A percentile compares a stretch with the other conserved stretches of the same genome.
Conservation (phyloP, 2,888 invertebrate genomes). For the Hirudinaria manillensis region DNA sequence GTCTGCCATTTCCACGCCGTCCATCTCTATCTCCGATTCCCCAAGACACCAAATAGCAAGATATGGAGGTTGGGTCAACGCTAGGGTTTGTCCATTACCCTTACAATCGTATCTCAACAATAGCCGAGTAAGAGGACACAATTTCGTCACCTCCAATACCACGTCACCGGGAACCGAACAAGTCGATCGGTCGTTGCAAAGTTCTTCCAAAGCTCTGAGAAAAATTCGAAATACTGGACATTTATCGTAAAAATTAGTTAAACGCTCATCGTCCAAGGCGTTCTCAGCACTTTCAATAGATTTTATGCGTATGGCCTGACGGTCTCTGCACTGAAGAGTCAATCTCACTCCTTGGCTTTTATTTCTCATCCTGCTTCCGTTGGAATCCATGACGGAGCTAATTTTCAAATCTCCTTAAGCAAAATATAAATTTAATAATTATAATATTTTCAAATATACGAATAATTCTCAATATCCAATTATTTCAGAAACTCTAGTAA, state of each 20-base stretch:
- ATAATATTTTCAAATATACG: not conserved
- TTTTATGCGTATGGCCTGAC: not conserved
- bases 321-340: not conserved
- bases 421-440: not conserved
- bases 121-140: constrained; percentile 5
- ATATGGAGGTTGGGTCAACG: not conserved
- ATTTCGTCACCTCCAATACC: not conserved
- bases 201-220: not conserved
- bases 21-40: not conserved
- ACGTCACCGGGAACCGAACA: constrained; percentile 8
- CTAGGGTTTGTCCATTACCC: not conserved
- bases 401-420: no score
- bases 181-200: constrained; percentile 2
- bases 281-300: constrained; percentile 9
- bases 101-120: not conserved
- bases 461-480: not conserved
- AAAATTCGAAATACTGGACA: constrained; percentile 1
- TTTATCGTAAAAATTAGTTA: not conserved
- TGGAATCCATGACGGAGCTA: no score
- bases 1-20: not conserved
- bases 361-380: not conserved
- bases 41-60: not conserved
- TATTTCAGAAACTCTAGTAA: no score
- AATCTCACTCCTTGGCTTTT: not conserved
- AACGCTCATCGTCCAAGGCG: not conserved